A percentile compares a stretch with the other conserved stretches of the same genome.
These are phyloP conservation scores for Pollachius pollachius DNA, from an alignment of 2,113 vertebrate genomes.

Conservation along the genomic window DNA sequence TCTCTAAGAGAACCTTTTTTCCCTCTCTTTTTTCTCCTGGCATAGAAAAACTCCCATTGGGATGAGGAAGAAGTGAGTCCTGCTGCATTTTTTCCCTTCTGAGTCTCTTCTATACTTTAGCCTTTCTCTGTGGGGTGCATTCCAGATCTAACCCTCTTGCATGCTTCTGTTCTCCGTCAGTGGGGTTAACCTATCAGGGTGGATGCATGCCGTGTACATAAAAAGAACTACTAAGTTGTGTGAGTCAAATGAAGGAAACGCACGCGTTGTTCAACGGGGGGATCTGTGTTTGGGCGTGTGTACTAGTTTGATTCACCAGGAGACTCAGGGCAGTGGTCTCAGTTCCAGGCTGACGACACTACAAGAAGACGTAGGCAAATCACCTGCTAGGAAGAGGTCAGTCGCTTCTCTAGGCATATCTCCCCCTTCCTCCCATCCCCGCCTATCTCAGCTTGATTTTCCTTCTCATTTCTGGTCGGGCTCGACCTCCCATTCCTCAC, in stretches of 20 bases:
- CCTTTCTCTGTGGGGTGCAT: constrained; percentile 17
- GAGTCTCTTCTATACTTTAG: constrained; percentile 25
- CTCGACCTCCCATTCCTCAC: not conserved
- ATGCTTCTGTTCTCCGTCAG: constrained; percentile 32
- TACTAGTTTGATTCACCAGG: constrained; percentile 88
- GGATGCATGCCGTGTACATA: too few relatives aligned
- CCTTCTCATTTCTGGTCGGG: not conserved
- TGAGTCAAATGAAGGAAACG: not conserved
- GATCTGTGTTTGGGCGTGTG: constrained; percentile 4
- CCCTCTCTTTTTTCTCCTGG: constrained; percentile 57
- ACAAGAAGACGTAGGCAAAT: constrained; percentile 92
- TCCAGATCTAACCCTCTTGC: constrained; percentile 28
- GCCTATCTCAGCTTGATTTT: not conserved
- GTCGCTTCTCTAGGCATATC: not conserved
- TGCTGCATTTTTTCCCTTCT: constrained; percentile 42
- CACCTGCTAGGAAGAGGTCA: constrained; percentile 91
- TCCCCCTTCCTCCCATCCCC: not conserved
- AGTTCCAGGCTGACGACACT: constrained; percentile 83
- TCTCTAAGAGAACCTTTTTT: constrained; percentile 54
- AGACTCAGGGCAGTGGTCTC: constrained; percentile 81
- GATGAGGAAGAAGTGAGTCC: constrained; percentile 81
- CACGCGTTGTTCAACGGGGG: not conserved
- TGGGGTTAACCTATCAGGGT: constrained; percentile 4
- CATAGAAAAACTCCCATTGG: constrained; percentile 81
- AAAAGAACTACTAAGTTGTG: not conserved